These are phyloP conservation scores for Trachops cirrhosus DNA, from an alignment of 2,797 vertebrate species.

Conservation along the genomic window DNA sequence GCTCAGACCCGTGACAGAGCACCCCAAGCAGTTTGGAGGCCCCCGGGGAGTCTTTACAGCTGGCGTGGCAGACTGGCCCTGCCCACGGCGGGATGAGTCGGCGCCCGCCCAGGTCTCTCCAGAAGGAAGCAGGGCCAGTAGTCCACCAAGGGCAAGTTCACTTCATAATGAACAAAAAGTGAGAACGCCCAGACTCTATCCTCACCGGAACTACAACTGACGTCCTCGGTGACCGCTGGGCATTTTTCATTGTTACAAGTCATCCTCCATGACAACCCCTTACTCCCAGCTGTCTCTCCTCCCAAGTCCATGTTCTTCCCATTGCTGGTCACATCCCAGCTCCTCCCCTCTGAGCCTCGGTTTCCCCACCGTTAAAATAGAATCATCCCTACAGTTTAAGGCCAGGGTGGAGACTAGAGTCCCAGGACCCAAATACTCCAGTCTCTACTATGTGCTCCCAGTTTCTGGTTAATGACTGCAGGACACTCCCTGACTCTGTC, in stretches of 20 bases:
- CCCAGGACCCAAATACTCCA: fast-evolving
- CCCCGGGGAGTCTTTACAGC: too few species aligned
- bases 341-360: neutral
- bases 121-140: neutral
- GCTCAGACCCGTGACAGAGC: neutral
- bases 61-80: too few species aligned
- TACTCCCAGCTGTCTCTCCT: neutral
- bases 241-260: fast-evolving
- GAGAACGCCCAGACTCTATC: neutral
- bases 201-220: fast-evolving
- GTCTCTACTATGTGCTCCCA: fast-evolving
- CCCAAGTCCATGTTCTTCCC: fast-evolving
- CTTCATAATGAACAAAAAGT: neutral
- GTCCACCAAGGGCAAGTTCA: neutral
- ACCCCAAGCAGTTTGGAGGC: neutral
- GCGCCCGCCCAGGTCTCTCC: fast-evolving
- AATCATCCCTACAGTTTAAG: neutral
- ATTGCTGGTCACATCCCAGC: neutral
- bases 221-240: fast-evolving
- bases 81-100: fast-evolving
- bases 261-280: fast-evolving
- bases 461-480: fast-evolving
- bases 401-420: too few species aligned
- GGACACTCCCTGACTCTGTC: fast-evolving
- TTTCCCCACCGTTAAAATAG: neutral